Evolutionary conservation across 2,888 invertebrate genomes (phyloP), one percentile per base, ranked within the genome.

Genomic region (Ametastegia equiseti): DNA sequence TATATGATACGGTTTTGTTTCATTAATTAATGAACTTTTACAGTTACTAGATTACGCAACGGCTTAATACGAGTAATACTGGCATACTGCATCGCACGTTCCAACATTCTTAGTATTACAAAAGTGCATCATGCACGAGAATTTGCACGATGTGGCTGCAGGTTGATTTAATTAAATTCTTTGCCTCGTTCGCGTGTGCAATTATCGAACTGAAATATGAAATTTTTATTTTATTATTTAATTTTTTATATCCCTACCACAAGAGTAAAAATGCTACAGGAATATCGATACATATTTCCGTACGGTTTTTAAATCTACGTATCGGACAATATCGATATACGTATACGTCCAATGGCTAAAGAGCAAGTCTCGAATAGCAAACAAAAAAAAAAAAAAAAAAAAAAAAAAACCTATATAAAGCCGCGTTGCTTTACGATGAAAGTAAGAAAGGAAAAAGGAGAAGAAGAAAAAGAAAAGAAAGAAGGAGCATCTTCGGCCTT

Each of bases 1-100:
- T n/a, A n/a, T n/a, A n/a, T n/a, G n/a, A 45, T 45, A 30, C 30
- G 19, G 11, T 19, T 23, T 4, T 42, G 39, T 42, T 67, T 67
- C 67, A 42, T 71, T 71, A 71, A 71, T 71, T 71, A 71, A 71
- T 71, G 45, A 71, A 71, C 71, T 30, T 27, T 47, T 23, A 47
- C 71, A 30, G 30, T 19, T 47, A n/a, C 15, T 71, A 71, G 45
- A 71, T 71, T 71, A 71, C 15, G 27, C 27, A 47, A 30, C 39
- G 65, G 65, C 36, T 67, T 39, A 39, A 67, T 67, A 19, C 9
- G 39, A 39, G 13, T 60, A 60, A 60, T 60, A 39, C n/a, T n/a
- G n/a, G n/a, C n/a, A n/a, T n/a, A n/a, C 65, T 39, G 65, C 65
- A 67, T 67, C 39, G 9, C n/a, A n/a, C 47, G 47, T 47, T 45